phyloP scores from a whole-genome alignment of 2,888 invertebrate species.

The Apoderus coryli region DNA sequence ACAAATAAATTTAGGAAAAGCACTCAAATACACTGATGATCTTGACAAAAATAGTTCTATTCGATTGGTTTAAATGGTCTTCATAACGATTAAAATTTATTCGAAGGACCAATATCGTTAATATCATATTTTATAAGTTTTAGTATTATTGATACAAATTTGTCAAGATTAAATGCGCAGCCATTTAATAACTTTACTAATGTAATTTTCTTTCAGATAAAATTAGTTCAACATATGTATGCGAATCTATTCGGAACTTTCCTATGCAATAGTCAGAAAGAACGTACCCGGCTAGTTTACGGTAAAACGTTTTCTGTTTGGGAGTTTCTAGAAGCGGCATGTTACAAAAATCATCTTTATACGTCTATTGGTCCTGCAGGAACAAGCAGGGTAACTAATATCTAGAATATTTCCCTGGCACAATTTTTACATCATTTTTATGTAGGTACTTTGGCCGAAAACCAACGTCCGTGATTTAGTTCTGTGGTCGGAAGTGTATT shows the following conservation, averaged over 20 bases:
- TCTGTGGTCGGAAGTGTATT: constrained; percentile 77
- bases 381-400: constrained; percentile 36
- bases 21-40: no score
- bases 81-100: no score
- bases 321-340: constrained; percentile 64
- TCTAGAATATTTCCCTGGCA: no score
- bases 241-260: constrained; percentile 96
- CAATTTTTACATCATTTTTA: constrained; percentile 4
- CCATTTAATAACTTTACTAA: no score
- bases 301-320: constrained; percentile 74
- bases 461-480: constrained; percentile 69
- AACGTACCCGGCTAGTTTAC: constrained; percentile 47
- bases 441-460: constrained; percentile 73
- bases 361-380: constrained; percentile 27
- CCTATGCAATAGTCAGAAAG: constrained; percentile 73
- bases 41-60: no score
- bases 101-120: no score
- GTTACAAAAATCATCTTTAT: constrained; percentile 81
- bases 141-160: constrained; percentile 1
- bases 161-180: no score
- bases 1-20: no score
- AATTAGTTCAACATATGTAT: constrained; percentile 88
- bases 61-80: no score
- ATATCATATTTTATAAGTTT: no score
- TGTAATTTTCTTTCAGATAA: no score